phyloP scores from a whole-genome alignment of 2,888 invertebrate genomes.

The Ornithoptera alexandrae region DNA sequence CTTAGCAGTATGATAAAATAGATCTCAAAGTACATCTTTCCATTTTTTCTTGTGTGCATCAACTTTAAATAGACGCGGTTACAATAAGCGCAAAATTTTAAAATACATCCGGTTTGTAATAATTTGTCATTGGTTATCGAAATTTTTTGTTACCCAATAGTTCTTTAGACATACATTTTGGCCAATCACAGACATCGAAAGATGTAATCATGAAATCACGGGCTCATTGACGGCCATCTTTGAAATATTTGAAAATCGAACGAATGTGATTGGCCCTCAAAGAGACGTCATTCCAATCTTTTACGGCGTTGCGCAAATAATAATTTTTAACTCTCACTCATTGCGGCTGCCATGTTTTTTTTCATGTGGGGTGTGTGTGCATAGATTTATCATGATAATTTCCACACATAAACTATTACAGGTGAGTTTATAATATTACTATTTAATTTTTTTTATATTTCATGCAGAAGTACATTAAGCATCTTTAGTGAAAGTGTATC shows the following conservation, averaged over 20 bases:
- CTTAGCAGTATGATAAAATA: too few species aligned
- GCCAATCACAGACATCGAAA: conserved; percentile 57
- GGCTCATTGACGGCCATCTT: conserved; percentile 62
- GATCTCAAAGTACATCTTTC: too few species aligned
- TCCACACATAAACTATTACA: conserved; percentile 69
- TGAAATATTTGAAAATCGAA: conserved; percentile 55
- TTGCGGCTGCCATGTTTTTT: conserved; percentile 87
- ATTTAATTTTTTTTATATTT: conserved; percentile 41
- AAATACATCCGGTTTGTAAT: conserved; percentile 40
- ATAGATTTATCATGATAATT: conserved; percentile 69
- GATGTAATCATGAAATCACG: conserved; percentile 47
- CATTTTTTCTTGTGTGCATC: too few species aligned
- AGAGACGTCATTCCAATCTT: conserved; percentile 66
- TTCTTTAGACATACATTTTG: conserved; percentile 37
- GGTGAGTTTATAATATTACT: conserved; percentile 60
- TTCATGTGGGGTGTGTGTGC: conserved; percentile 84
- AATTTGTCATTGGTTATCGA: conserved; percentile 47
- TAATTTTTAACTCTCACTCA: conserved; percentile 69
- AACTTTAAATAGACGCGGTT: conserved; percentile 46
- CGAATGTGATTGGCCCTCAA: conserved; percentile 61
- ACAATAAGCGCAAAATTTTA: conserved; percentile 48
- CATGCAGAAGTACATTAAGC: conserved; percentile 60
- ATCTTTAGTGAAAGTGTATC: conserved; percentile 78
- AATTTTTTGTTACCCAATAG: conserved; percentile 46
- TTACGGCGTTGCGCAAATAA: conserved; percentile 77